Percentiles rank a stretch among this genome's conserved stretches.
Evolutionary conservation across 2,888 invertebrate species (phyloP).

Genomic region (Lasioglossum marginatum): DNA sequence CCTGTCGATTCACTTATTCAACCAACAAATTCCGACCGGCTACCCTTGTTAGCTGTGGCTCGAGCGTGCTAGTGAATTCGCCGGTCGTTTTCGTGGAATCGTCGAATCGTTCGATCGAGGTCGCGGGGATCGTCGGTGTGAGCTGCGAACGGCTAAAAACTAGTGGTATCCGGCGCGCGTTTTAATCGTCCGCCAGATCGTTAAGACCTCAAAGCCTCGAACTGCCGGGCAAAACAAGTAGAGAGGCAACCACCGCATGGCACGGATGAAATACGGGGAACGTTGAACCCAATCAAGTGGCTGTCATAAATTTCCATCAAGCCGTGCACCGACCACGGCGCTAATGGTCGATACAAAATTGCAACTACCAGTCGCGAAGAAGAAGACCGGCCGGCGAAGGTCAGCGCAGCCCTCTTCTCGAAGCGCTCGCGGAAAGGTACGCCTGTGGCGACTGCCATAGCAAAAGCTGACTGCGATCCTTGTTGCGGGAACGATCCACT

Average conservation of each 20-base stretch:
- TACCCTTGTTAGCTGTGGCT: neutral
- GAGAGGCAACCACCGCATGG: constrained; percentile 52
- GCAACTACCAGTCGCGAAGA: constrained; percentile 63
- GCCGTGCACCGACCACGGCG: constrained; percentile 75
- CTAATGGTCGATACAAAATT: constrained; percentile 82
- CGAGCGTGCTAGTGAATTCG: neutral
- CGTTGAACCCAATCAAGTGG: constrained; percentile 84
- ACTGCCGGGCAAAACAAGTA: constrained; percentile 58
- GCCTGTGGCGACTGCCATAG: neutral
- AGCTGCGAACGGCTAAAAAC: neutral
- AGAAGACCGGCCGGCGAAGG: constrained; percentile 17
- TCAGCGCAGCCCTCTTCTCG: neutral
- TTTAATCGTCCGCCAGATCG: constrained; percentile 70
- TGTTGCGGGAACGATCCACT: neutral
- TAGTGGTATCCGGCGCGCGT: constrained; percentile 27
- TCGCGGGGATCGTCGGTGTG: neutral
- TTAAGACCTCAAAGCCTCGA: constrained; percentile 57
- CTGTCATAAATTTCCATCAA: constrained; percentile 84
- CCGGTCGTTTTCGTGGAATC: neutral
- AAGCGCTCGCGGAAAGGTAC: neutral
- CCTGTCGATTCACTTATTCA: no score
- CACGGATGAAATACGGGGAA: constrained; percentile 81
- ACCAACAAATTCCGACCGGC: neutral
- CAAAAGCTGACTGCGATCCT: neutral
- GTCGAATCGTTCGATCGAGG: constrained; percentile 1